Base-by-base conservation (phyloP, 2,113 vertebrate genomes). In the Myotis brandtii region DNA sequence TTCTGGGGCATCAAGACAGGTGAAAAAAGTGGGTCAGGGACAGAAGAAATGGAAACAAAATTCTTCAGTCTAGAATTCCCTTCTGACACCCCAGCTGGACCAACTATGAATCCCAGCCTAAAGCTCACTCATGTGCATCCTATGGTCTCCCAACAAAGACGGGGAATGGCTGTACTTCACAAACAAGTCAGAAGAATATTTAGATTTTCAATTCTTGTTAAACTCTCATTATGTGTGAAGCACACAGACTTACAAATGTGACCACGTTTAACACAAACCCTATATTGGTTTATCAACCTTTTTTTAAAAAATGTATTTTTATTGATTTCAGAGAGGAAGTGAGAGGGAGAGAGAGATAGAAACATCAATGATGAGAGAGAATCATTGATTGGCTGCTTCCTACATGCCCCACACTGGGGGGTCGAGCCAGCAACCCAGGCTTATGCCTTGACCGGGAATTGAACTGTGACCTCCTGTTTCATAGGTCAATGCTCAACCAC, bases 241-340 rank as follows among this genome's bases (percentile, higher is more conserved):
- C 25, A 82, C 9, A 40, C 6, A 91, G 69, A 56, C 73, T 93
- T 82, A 75, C 37, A 87, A 86, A 21, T 12, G 73, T 5, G 18
- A 70, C n/a, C 48, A 11, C 52, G 32, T 62, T 69, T 56, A 89
- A 82, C 67, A 92, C 67, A 92, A 96, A 91, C 20, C 34, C 34
- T 83, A 17, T 46, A 46, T 40, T 86, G 48, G 18, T 40, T 27
- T 62, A 56, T 56, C 50, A 56, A 56, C 54, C 54, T 56, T 56
- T 20, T 50, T 50, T 17, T 16, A 40, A 43, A 43, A 43, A 50
- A 50, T 50, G 14, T 50, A 50, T 50, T 50, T 50, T 50, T 50
- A 50, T 17, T 50, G 50, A 50, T 50, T 50, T 50, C 14, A 50
- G 50, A 50, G 16, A 50, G 14, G 16, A 50, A 50, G 14, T 14